phyloP scores from a whole-genome alignment of 2,888 invertebrate genomes.

The Dendrolimus houi region DNA sequence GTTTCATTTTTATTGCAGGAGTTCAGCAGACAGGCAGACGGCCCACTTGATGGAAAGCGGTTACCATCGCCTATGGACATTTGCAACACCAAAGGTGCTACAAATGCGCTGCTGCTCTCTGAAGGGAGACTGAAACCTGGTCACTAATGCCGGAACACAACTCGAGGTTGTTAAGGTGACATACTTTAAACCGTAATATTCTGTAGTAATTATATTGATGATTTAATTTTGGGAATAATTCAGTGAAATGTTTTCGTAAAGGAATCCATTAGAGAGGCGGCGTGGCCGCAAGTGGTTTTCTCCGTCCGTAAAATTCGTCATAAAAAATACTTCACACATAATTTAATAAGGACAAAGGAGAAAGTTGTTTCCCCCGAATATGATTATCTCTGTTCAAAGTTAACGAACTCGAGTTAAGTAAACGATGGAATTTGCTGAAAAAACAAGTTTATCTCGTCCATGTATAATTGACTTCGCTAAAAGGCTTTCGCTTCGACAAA shows the following conservation, averaged over 20 bases:
- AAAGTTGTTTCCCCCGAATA: background rate
- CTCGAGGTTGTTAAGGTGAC: too few species aligned
- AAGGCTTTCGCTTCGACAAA: slow-evolving; percentile 1
- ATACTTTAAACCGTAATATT: too few species aligned
- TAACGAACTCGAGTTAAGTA: background rate
- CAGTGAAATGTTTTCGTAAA: background rate
- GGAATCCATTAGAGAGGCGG: background rate
- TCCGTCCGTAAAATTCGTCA: background rate
- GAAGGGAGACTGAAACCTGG: too few species aligned
- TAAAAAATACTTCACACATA: background rate
- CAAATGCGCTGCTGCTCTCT: too few species aligned
- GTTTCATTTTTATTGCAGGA: too few species aligned
- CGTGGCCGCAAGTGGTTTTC: background rate
- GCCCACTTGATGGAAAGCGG: too few species aligned
- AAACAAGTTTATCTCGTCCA: background rate
- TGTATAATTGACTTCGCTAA: background rate
- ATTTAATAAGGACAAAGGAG: background rate
- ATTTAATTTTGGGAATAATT: too few species aligned
- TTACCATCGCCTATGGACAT: too few species aligned
- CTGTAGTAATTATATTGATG: background rate
- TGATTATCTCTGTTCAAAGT: background rate
- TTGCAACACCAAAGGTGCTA: too few species aligned
- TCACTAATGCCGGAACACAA: too few species aligned
- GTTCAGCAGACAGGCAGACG: too few species aligned
- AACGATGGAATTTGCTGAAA: background rate